These are phyloP conservation scores for Synanthedon formicaeformis DNA, from an alignment of 2,888 invertebrate genomes.

Conservation along the genomic window DNA sequence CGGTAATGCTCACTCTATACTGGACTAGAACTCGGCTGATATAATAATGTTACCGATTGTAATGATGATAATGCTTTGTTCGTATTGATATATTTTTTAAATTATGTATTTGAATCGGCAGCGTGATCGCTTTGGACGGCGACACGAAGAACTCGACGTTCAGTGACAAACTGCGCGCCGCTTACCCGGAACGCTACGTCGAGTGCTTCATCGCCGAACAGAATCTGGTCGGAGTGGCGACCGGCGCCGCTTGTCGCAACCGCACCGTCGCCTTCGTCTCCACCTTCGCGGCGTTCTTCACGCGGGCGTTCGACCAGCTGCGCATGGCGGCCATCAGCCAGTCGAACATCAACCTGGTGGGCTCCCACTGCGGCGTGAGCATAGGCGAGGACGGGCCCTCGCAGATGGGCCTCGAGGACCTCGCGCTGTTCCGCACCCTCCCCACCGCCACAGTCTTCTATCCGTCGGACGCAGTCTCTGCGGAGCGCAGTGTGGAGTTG, in stretches of 20 bases:
- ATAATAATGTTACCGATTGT: too few species aligned
- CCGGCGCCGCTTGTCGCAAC: conserved; percentile 93
- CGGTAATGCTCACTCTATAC: conserved; percentile 19
- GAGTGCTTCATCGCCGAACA: conserved; percentile 99
- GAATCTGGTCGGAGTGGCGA: conserved; percentile 95
- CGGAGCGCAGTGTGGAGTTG: conserved; percentile 94
- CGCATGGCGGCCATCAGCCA: conserved; percentile 99
- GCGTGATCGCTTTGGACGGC: conserved; percentile 95
- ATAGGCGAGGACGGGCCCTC: conserved; percentile 99
- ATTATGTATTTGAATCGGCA: conserved; percentile 21
- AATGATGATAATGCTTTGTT: not conserved
- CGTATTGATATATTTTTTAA: conserved; percentile 9
- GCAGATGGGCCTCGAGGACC: conserved; percentile 99
- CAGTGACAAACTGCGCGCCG: conserved; percentile 89
- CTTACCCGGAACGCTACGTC: conserved; percentile 79
- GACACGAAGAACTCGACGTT: conserved; percentile 99
- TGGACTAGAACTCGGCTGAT: too few species aligned
- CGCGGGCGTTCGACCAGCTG: conserved; percentile 94
- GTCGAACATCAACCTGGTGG: conserved; percentile 95
- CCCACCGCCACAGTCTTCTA: conserved; percentile 86
- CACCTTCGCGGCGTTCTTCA: conserved; percentile 98
- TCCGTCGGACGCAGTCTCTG: conserved; percentile 91
- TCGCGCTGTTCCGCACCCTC: conserved; percentile 93
- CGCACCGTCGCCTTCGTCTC: conserved; percentile 95
- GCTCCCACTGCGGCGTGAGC: conserved; percentile 97